These are phyloP conservation scores for Enhydra lutris DNA, from an alignment of 2,113 vertebrate genomes.

Conservation along the genomic window DNA sequence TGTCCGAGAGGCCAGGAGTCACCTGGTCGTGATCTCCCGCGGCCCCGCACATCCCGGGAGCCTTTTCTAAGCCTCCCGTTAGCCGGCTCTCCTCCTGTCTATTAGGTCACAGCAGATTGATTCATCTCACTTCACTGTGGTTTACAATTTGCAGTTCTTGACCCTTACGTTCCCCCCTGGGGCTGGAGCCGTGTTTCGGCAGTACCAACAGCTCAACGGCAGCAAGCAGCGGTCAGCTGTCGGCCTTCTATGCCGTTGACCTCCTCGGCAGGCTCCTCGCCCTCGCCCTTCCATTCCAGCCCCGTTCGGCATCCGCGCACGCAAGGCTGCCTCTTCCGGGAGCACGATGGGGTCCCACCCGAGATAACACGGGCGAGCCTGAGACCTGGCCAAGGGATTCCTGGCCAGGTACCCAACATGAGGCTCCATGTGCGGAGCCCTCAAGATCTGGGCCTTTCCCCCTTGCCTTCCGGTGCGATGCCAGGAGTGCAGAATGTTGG, in stretches of 20 bases:
- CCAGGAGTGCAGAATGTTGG: background rate
- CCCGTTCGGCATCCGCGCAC: background rate
- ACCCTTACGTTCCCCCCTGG: constrained; percentile 62
- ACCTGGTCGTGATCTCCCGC: background rate
- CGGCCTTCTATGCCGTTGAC: background rate
- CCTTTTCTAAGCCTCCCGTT: constrained; percentile 44
- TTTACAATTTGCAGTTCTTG: constrained; percentile 67
- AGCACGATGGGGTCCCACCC: background rate
- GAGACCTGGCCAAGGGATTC: background rate
- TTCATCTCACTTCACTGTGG: constrained; percentile 62
- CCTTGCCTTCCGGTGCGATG: background rate
- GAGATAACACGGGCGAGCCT: background rate
- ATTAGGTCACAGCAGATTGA: constrained; percentile 67
- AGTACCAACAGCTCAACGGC: constrained; percentile 15
- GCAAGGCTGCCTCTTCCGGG: background rate
- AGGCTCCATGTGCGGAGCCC: background rate
- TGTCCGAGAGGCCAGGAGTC: background rate
- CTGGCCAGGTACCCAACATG: background rate
- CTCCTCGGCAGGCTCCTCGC: constrained; percentile 30
- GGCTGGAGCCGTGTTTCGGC: constrained; percentile 50
- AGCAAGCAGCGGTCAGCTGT: background rate
- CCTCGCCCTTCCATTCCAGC: background rate
- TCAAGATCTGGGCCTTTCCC: background rate
- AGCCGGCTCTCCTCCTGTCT: constrained; percentile 42
- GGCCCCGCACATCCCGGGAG: background rate